Base-by-base conservation (phyloP, 2,888 invertebrate genomes). In the Callinectes sapidus region DNA sequence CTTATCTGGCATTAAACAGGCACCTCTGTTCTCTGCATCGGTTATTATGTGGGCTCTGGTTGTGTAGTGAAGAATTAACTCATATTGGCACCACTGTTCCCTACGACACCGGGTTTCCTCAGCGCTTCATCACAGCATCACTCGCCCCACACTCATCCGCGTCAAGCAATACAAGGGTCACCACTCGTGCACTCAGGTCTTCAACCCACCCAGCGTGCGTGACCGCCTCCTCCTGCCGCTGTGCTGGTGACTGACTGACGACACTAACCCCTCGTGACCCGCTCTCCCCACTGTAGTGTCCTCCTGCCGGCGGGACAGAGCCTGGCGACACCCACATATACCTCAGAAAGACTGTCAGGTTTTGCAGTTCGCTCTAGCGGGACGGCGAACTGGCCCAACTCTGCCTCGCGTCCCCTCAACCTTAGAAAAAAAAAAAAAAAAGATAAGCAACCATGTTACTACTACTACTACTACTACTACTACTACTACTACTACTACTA, bases 271-370 rank as follows among this genome's bases (percentile, higher is more conserved):
- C 23, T n/a, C n/a, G 1, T 5, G 2, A 16, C 55, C 55, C 1
- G n/a, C 55, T 32, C 0, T 10, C 54, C 54, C 88, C 88, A 8
- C 88, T 48, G 8, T 48, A 10, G 48, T 10, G 48, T 48, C 48
- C 48, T 48, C 48, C 48, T 48, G 48, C 48, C 48, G 48, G 48
- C 48, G 48, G 48, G 48, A 48, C 48, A 0, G 18, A 23, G 61
- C 88, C 48, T 8, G 48, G 48, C 48, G 48, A 13, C 48, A 23
- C 16, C 54, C 14, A 48, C 61, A 66, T n/a, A 18, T 39, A 54
- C 89, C 35, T 89, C 55, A 71, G 71, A 71, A 61, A 28, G 71
- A 71, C 28, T 71, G 71, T 71, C 71, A 71, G 71, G 71, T 71
- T 71, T 28, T 28, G 23, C 61, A 61, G 61, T 61, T 61, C 23